Percentiles rank a stretch among this genome's conserved stretches.
These are phyloP conservation scores for Micromussa lordhowensis DNA, from an alignment of 92 coral and sea anemone genomes.

Conservation along the genomic window DNA sequence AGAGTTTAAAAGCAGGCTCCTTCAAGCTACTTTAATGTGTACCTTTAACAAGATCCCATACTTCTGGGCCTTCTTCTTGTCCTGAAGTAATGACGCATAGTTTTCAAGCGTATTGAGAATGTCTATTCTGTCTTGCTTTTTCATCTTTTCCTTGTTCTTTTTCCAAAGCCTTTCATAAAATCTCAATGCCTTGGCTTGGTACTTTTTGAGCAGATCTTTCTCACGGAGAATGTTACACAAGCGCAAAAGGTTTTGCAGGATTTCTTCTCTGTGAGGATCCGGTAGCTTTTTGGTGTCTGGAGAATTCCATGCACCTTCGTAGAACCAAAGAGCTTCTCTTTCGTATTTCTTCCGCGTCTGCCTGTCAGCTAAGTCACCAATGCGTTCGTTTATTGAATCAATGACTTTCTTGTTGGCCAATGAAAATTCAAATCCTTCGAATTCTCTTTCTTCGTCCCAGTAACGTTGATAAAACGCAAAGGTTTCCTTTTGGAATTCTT, in stretches of 20 bases:
- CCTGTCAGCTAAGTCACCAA: not conserved
- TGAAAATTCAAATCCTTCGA: constrained; percentile 23
- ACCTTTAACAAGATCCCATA: not conserved
- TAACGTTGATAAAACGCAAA: constrained; percentile 19
- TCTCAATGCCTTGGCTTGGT: not conserved
- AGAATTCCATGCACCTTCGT: constrained; percentile 34
- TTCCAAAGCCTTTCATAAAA: constrained; percentile 16
- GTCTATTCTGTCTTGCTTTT: not conserved
- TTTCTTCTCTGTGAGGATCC: not conserved
- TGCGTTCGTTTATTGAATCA: not conserved
- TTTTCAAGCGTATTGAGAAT: not conserved
- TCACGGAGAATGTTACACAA: not conserved
- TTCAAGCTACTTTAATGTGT: not conserved
- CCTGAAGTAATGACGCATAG: not conserved
- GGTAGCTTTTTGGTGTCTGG: constrained; percentile 13
- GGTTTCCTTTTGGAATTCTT: not conserved
- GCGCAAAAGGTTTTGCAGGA: not conserved
- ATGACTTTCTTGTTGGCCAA: constrained; percentile 6
- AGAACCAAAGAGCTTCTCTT: constrained; percentile 33
- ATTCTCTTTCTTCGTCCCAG: constrained; percentile 36
- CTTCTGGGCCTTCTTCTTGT: not conserved
- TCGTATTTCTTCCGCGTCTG: constrained; percentile 16
- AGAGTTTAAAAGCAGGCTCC: too few relatives aligned
- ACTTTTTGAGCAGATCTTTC: not conserved
- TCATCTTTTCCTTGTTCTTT: not conserved